These are phyloP conservation scores for Heliornis fulica DNA, from an alignment of 2,113 vertebrate species.

Conservation along the genomic window DNA sequence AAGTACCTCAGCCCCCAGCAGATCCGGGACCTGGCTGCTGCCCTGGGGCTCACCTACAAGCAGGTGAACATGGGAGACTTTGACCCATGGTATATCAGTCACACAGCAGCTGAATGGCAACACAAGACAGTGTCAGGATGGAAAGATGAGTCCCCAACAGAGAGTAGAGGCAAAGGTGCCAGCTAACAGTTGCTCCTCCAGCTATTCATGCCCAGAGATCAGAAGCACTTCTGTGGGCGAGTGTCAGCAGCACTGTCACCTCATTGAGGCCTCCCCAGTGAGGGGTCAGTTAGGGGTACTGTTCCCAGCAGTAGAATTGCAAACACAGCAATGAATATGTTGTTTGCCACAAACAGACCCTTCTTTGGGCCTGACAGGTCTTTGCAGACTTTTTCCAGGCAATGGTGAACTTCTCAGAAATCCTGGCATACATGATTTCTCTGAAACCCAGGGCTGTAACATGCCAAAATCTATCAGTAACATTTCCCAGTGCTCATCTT, in stretches of 20 bases:
- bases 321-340: background rate
- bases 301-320: background rate
- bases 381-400: background rate
- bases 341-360: background rate
- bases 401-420: background rate
- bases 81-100: background rate
- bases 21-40: slow-evolving; percentile 76
- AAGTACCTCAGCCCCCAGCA: slow-evolving; percentile 80
- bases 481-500: background rate
- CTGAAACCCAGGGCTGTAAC: background rate
- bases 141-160: background rate
- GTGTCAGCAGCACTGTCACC: background rate
- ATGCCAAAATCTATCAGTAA: background rate
- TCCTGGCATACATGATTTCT: background rate
- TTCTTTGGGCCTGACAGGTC: background rate
- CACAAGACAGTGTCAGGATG: background rate
- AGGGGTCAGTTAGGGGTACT: background rate
- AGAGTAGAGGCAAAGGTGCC: background rate
- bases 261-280: background rate
- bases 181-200: background rate
- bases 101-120: background rate
- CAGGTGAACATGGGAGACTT: slow-evolving; percentile 58
- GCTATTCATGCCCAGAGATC: background rate
- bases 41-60: slow-evolving; percentile 80
- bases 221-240: background rate